These are phyloP conservation scores for Drosophila sproati DNA, from an alignment of 1,140 invertebrate species.

Conservation along the genomic window DNA sequence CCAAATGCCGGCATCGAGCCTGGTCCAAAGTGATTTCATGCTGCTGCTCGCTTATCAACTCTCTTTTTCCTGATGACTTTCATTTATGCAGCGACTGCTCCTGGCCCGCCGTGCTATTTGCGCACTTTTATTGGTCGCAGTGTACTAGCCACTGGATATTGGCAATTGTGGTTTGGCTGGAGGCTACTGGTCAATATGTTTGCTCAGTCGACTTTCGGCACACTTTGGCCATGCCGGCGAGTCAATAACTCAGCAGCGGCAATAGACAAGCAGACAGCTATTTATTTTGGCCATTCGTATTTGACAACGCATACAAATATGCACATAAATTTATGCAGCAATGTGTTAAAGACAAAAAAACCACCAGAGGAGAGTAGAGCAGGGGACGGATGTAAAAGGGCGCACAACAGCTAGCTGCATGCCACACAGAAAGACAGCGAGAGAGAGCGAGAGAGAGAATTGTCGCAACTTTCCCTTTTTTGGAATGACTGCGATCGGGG, in stretches of 20 bases:
- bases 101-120: constrained; percentile 64
- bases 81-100: constrained; percentile 60
- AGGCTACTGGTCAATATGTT: constrained; percentile 51
- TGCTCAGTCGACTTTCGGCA: constrained; percentile 55
- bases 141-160: constrained; percentile 20
- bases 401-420: constrained; percentile 29
- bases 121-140: constrained; percentile 73
- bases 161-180: constrained; percentile 7
- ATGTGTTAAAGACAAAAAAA: constrained; percentile 6
- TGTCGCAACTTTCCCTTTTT: constrained; percentile 79
- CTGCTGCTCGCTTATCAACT: constrained; percentile 43
- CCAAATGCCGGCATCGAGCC: constrained; percentile 39
- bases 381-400: constrained; percentile 29
- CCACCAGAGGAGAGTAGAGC: constrained; percentile 13
- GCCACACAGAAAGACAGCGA: constrained; percentile 16
- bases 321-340: constrained; percentile 62
- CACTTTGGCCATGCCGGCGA: constrained; percentile 37
- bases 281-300: constrained; percentile 61
- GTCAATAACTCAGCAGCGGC: constrained; percentile 46
- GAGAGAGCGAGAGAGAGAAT: constrained; percentile 29
- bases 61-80: constrained; percentile 75
- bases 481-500: constrained; percentile 51
- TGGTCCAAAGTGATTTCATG: constrained; percentile 40
- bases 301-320: constrained; percentile 73
- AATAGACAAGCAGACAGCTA: constrained; percentile 51